Percentiles rank a stretch among this genome's conserved stretches.
phyloP scores from a whole-genome alignment of 2,113 vertebrate genomes.

The Tragelaphus buxtoni region DNA sequence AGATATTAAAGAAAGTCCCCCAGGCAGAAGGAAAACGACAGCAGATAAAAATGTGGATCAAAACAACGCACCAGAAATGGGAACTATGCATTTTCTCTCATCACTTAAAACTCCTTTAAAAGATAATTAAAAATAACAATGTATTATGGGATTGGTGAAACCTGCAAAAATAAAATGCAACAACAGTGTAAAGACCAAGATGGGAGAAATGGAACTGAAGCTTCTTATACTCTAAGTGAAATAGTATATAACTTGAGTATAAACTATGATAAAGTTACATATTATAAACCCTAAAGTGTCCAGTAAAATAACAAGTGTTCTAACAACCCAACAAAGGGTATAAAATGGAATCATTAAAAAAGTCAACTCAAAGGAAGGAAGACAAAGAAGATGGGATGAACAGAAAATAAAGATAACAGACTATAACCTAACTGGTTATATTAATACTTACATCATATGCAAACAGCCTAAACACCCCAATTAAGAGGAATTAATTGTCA shows the following conservation, averaged over 20 bases:
- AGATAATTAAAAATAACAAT: neutral
- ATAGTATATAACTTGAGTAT: neutral
- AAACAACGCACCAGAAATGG: neutral
- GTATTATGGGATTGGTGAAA: neutral
- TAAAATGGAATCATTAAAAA: neutral
- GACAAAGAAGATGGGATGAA: neutral
- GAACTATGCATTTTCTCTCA: neutral
- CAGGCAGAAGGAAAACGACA: neutral
- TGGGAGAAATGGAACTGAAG: neutral
- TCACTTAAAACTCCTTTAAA: neutral
- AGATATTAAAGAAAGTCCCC: neutral
- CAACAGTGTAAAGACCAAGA: neutral
- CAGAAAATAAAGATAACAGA: neutral
- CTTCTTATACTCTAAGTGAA: neutral
- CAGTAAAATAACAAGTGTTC: neutral
- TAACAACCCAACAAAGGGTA: neutral
- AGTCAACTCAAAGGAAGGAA: neutral
- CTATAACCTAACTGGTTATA: neutral
- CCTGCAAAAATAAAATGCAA: neutral
- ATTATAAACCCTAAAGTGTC: neutral
- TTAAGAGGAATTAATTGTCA: neutral
- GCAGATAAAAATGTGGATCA: neutral
- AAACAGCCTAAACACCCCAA: neutral
- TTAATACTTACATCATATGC: neutral
- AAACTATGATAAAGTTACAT: neutral